Percentiles rank a stretch among this genome's conserved stretches.
Evolutionary conservation across 2,797 vertebrate genomes (phyloP).

Genomic region (Muscicapa comitata): DNA sequence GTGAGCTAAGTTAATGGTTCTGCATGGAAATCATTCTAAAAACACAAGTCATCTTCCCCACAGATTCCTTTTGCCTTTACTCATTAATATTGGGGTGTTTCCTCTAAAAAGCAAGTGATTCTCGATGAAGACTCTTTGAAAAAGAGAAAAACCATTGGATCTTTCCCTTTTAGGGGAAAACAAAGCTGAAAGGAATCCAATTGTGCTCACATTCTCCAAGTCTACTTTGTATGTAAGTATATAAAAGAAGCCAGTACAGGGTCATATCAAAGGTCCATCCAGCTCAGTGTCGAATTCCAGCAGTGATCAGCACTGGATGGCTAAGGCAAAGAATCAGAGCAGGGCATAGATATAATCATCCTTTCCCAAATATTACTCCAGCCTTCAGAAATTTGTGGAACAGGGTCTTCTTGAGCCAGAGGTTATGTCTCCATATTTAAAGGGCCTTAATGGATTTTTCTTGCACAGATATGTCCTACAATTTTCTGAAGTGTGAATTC

Average conservation of each 20-base stretch:
- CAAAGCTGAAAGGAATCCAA: neutral
- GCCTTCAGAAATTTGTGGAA: neutral
- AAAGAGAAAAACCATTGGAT: neutral
- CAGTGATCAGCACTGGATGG: neutral
- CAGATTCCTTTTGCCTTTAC: neutral
- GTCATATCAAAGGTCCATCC: neutral
- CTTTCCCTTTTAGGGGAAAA: neutral
- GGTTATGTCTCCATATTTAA: neutral
- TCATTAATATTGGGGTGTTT: neutral
- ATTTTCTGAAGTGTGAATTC: neutral
- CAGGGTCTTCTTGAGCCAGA: neutral
- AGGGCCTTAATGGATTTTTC: neutral
- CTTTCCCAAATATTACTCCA: neutral
- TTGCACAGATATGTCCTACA: neutral
- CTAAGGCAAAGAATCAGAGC: neutral
- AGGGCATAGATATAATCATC: neutral
- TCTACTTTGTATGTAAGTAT: neutral
- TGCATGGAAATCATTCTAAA: neutral
- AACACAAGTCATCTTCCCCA: neutral
- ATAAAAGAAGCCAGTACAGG: neutral
- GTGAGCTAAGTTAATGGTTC: neutral
- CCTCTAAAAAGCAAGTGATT: neutral
- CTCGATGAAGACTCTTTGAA: neutral
- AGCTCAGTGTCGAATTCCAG: neutral
- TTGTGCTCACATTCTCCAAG: neutral